Percentiles rank a stretch among this genome's conserved stretches.
These are phyloP conservation scores for Trichomycterus rosablanca DNA, from an alignment of 2,113 vertebrate species.

Conservation along the genomic window DNA sequence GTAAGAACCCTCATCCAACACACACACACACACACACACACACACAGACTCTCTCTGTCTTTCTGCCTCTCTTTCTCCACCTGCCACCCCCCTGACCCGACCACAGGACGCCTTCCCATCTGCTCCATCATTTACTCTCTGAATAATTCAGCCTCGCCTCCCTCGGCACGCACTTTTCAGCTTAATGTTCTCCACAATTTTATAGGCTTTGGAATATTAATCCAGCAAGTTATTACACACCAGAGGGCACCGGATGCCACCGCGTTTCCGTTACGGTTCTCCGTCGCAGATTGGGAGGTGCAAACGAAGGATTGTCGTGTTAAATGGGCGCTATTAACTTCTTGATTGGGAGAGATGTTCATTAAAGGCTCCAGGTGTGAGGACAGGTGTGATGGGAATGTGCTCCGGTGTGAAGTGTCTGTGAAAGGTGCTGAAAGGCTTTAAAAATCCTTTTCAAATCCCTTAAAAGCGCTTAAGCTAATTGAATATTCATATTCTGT, in stretches of 20 bases:
- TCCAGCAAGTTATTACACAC: conserved; percentile 33
- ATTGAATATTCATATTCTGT: too few relatives aligned
- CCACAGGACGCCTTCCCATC: conserved; percentile 36
- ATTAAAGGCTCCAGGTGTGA: neutral
- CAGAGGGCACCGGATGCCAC: conserved; percentile 24
- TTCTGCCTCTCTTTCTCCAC: conserved; percentile 19
- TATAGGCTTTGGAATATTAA: conserved; percentile 44
- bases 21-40: neutral
- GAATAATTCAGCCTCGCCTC: conserved; percentile 44
- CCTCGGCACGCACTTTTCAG: conserved; percentile 30
- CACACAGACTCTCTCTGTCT: neutral
- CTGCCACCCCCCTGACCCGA: conserved; percentile 32
- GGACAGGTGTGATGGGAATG: conserved; percentile 12
- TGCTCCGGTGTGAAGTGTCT: neutral
- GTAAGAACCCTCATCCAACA: too few relatives aligned
- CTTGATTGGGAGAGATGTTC: neutral
- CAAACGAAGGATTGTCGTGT: conserved; percentile 21
- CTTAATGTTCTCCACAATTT: conserved; percentile 39
- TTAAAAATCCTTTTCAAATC: too few relatives aligned
- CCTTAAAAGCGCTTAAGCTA: too few relatives aligned
- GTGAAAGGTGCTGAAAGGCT: neutral
- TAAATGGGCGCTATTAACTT: conserved; percentile 2
- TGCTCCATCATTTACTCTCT: conserved; percentile 41
- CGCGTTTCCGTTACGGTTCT: conserved; percentile 4
- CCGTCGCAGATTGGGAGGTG: conserved; percentile 2